These are phyloP conservation scores for Diploscapter pachys DNA, from an alignment of 1,140 invertebrate species.

Conservation along the genomic window DNA sequence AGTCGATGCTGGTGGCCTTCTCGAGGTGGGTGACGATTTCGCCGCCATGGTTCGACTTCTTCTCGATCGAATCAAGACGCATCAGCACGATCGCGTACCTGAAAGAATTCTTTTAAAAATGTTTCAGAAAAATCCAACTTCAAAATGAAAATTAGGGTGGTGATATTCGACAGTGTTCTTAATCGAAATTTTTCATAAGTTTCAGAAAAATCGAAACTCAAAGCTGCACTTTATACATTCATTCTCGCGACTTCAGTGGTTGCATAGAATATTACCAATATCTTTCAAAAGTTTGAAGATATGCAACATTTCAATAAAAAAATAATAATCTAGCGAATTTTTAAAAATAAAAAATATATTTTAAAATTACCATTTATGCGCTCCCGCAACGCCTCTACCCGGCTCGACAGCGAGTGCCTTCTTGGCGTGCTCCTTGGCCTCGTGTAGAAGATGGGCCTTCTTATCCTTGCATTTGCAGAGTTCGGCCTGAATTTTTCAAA, in stretches of 20 bases:
- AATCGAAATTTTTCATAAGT: neutral
- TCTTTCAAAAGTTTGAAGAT: neutral
- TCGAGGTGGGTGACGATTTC: constrained; percentile 42
- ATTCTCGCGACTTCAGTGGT: too few species aligned
- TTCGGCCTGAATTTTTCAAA: constrained; percentile 11
- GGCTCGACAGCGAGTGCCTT: constrained; percentile 46
- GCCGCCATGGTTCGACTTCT: constrained; percentile 18
- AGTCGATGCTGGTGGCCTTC: constrained; percentile 37
- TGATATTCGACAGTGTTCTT: neutral
- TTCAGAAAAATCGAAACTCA: neutral
- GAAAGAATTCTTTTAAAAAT: constrained; percentile 6
- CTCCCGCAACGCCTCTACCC: constrained; percentile 36
- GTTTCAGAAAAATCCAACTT: neutral
- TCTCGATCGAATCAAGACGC: constrained; percentile 31
- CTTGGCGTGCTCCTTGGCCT: constrained; percentile 43
- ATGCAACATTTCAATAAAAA: neutral
- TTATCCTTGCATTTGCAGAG: constrained; percentile 26
- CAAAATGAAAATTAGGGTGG: neutral
- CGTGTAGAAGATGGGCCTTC: constrained; percentile 37
- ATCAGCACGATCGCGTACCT: constrained; percentile 42
- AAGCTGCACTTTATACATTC: neutral
- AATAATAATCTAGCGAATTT: neutral
- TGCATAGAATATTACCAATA: too few species aligned
- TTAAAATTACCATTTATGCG: constrained; percentile 46
- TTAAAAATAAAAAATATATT: neutral